phyloP scores from a whole-genome alignment of 2,113 vertebrate species.

The Lamprologus ornatipinnis region DNA sequence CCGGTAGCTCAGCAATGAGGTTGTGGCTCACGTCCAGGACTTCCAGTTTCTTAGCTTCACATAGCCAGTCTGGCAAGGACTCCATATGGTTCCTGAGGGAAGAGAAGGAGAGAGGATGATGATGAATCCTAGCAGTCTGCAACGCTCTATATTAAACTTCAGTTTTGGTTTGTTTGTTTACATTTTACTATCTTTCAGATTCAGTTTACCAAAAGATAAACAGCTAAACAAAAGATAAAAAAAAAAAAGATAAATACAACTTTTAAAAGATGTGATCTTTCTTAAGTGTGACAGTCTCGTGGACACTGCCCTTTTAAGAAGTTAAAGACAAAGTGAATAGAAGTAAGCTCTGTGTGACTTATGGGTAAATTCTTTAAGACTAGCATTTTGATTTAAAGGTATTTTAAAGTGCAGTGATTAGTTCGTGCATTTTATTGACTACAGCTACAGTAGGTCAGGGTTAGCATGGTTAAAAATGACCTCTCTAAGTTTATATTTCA shows the following conservation, averaged over 20 bases:
- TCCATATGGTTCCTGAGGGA: conserved; percentile 83
- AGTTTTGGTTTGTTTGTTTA: not conserved
- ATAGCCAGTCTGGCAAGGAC: conserved; percentile 88
- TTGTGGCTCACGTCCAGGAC: conserved; percentile 92
- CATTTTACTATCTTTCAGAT: not conserved
- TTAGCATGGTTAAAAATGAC: not conserved
- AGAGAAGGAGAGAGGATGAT: not conserved
- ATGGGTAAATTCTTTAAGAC: not conserved
- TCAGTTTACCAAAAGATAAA: not conserved
- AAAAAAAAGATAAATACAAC: not conserved
- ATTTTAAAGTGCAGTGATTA: not conserved
- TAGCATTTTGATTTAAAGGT: not conserved
- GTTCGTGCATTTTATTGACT: not conserved
- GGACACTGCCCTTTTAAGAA: conserved; percentile 25
- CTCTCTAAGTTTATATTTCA: not conserved
- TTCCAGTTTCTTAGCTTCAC: conserved; percentile 90
- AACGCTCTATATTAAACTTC: not conserved
- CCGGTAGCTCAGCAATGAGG: conserved; percentile 84
- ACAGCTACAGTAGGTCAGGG: not conserved
- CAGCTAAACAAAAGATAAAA: not conserved
- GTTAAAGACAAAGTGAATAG: conserved; percentile 22
- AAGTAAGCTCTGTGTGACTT: conserved; percentile 43
- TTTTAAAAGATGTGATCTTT: not conserved
- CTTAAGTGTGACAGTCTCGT: not conserved
- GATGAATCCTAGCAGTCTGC: conserved; percentile 4